Conservation (phyloP, 2,888 invertebrate species). For the Alloscopus bannaensis region DNA sequence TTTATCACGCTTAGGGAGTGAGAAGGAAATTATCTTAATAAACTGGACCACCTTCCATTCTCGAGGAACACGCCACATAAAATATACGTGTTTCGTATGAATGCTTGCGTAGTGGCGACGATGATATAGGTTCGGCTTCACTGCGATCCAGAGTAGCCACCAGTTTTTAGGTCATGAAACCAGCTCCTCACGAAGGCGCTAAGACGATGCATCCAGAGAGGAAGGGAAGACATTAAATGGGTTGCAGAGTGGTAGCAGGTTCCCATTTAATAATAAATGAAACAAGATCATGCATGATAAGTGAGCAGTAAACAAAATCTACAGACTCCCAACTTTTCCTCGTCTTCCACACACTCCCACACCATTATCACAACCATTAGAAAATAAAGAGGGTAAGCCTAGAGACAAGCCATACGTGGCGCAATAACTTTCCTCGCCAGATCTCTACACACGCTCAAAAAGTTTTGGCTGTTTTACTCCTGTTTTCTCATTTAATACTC, state of each 20-base stretch:
- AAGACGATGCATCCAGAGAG: neutral
- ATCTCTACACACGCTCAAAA: too few species aligned
- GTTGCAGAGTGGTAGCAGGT: neutral
- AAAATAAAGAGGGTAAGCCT: too few species aligned
- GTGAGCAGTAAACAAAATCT: neutral
- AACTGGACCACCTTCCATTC: conserved; percentile 11
- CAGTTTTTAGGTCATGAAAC: neutral
- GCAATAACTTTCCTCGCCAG: conserved; percentile 21
- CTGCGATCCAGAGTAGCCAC: neutral
- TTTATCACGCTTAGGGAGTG: too few species aligned
- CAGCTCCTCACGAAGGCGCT: neutral
- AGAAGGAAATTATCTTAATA: conserved; percentile 22
- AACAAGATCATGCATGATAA: conserved; percentile 22
- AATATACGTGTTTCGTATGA: too few species aligned
- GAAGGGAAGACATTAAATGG: too few species aligned
- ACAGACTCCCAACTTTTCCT: neutral
- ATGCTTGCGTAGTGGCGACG: too few species aligned
- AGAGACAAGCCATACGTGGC: conserved; percentile 23
- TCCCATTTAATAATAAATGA: conserved; percentile 19
- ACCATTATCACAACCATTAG: neutral
- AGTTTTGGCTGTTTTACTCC: too few species aligned
- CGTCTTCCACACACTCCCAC: neutral
- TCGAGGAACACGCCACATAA: too few species aligned
- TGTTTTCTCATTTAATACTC: too few species aligned
- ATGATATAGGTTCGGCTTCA: neutral